These are phyloP conservation scores for Rhynchotus rufescens DNA, from an alignment of 2,797 vertebrate species.

Conservation along the genomic window DNA sequence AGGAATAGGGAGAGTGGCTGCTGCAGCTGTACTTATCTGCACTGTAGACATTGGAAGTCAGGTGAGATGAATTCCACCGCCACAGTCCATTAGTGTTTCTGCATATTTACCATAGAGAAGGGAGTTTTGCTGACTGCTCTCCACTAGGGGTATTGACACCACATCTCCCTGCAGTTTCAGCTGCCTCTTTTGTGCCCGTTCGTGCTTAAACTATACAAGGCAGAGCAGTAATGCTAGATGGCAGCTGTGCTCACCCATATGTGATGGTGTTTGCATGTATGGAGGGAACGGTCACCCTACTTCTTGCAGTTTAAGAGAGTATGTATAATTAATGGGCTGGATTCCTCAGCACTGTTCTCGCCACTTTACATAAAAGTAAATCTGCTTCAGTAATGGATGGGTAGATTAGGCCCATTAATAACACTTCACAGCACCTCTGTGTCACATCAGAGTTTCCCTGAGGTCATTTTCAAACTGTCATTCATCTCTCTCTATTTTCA, in stretches of 20 bases:
- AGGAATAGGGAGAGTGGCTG: background rate
- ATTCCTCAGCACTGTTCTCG: background rate
- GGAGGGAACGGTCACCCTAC: background rate
- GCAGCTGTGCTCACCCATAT: background rate
- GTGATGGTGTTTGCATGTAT: background rate
- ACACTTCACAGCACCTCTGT: background rate
- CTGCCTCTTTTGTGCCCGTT: background rate
- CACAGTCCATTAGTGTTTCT: background rate
- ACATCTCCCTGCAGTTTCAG: background rate
- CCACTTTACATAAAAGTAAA: background rate
- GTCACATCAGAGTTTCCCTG: background rate
- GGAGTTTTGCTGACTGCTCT: background rate
- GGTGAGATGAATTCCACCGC: background rate
- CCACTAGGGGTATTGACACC: background rate
- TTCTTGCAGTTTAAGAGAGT: background rate
- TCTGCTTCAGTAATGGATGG: background rate
- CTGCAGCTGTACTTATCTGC: background rate
- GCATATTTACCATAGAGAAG: background rate
- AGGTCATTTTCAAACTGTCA: background rate
- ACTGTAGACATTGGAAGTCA: rapidly evolving
- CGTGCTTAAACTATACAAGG: background rate
- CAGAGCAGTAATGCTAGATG: background rate
- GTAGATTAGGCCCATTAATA: background rate
- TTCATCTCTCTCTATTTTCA: background rate
- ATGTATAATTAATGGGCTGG: background rate